A percentile compares a stretch with the other conserved stretches of the same genome.
Conservation (phyloP, 2,888 invertebrate species). For the Geotrupes spiniger region DNA sequence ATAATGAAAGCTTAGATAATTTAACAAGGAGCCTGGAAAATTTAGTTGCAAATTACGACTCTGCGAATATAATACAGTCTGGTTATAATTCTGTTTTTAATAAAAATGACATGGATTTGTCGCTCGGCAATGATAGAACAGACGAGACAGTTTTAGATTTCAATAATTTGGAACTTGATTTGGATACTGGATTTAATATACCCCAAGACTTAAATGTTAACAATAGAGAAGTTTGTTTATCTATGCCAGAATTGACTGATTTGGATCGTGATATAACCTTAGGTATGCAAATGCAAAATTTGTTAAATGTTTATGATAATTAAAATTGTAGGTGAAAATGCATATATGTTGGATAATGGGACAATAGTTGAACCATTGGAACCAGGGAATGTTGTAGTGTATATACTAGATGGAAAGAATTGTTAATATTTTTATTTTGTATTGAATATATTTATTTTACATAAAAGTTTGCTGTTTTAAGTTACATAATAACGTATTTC, state of each 20-base stretch:
- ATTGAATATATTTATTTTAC: too few species aligned
- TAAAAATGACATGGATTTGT: neutral
- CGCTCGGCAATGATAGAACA: neutral
- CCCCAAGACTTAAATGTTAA: conserved; percentile 15
- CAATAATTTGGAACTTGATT: conserved; percentile 36
- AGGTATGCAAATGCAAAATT: conserved; percentile 27
- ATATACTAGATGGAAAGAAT: conserved; percentile 35
- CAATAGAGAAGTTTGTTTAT: conserved; percentile 39
- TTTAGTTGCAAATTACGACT: conserved; percentile 25
- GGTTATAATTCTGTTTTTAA: neutral
- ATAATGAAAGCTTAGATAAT: conserved; percentile 24
- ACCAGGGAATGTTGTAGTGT: conserved; percentile 40
- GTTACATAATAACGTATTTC: too few species aligned
- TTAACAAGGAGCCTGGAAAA: conserved; percentile 28
- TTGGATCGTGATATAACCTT: conserved; percentile 42
- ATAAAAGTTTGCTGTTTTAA: too few species aligned
- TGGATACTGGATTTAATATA: conserved; percentile 32
- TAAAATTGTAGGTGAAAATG: conserved; percentile 37
- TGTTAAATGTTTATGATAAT: too few species aligned
- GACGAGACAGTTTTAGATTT: conserved; percentile 26
- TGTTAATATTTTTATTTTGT: conserved; percentile 1
- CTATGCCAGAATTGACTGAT: conserved; percentile 45
- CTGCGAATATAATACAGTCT: neutral
- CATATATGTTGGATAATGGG: conserved; percentile 43
- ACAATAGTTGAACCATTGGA: conserved; percentile 41